Base-by-base conservation (phyloP, 2,797 vertebrate species). In the Helarctos malayanus region DNA sequence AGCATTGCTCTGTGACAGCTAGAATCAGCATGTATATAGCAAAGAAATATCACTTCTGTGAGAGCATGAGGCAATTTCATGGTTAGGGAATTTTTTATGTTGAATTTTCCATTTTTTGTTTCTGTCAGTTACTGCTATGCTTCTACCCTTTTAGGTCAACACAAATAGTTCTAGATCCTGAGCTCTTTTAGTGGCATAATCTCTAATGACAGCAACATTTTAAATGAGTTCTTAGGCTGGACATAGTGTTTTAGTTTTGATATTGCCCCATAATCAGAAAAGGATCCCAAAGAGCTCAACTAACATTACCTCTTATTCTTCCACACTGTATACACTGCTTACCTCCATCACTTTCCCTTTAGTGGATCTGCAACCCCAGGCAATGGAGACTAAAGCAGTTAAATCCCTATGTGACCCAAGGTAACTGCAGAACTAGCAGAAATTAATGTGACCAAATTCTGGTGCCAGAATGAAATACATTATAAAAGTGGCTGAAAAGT, bases 41-140 rank as follows among this genome's bases (percentile, higher is more conserved):
- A 95, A 93, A 89, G 68, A 91, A 59, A 95, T 75, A 38, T 15
- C 5, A 71, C n/a, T 90, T 93, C 82, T 79, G 80, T 71, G 75
- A 97, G 35, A 82, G 13, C 15, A 76, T 23, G 38, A 94, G 45
- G 78, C 21, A 82, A 96, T 93, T 97, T 94, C 73, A 91, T 80
- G 32, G 57, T 82, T 75, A 92, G 21, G 11, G 13, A 89, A 25
- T 73, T 81, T 93, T 87, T 90, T 59, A 52, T 41, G 78, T 73
- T 96, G 68, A 82, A 61, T 86, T 86, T 97, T 92, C 90, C 14
- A 83, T 52, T 88, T 96, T 95, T 78, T 92, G 49, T 94, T 96
- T 93, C 57, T 69, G n/a, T 80, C 57, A 89, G 27, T 52, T 97
- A 80, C 27, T 95, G 21, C 21, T 89, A 73, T 32, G 15, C 18